Base-by-base conservation (phyloP, 2,888 invertebrate genomes). In the Crossocerus cetratus region DNA sequence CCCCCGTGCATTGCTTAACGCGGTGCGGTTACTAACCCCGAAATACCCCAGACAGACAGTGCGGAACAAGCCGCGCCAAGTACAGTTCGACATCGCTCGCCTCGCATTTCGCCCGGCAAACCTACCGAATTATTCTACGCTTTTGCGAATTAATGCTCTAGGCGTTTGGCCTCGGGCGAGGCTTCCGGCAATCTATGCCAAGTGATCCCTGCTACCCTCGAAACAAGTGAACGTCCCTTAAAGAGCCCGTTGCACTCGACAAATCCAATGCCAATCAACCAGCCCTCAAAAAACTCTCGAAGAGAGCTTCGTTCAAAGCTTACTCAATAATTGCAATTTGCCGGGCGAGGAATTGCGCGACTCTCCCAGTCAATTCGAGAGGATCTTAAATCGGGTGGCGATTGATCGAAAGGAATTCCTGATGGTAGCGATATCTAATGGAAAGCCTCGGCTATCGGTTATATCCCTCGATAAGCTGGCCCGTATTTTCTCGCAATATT, bases 31-130 rank as follows among this genome's bases (percentile, higher is more conserved):
- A 59, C 62, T 68, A 76, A 68, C 65, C 71, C 60, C 21, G 56
- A 59, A 23, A 74, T 76, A 63, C 71, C 68, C 74, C 76, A 65
- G 64, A 70, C 76, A 65, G 64, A 70, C 65, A 69, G 20, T 57
- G 43, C 23, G 55, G 61, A 66, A 69, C 74, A 74, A 63, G 54
- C 68, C 49, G 56, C 45, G 68, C 68, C 65, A 74, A 69, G 63
- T 68, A 60, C 71, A 61, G 63, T 68, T 74, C 68, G 74, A 69
- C 74, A 63, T 58, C 22, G 65, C 53, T 59, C 56, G 70, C 67
- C 68, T 74, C 56, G 67, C 67, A 71, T 74, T 65, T 65, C 76
- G 63, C 68, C 68, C 45, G 45, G 64, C 43, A 43, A 62, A 16
- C 16, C 58, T 49, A 57, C 58, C 49, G 45, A 69, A 69, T 60